These are phyloP conservation scores for Dasysyrphus albostriatus DNA, from an alignment of 2,888 invertebrate genomes.

Conservation along the genomic window DNA sequence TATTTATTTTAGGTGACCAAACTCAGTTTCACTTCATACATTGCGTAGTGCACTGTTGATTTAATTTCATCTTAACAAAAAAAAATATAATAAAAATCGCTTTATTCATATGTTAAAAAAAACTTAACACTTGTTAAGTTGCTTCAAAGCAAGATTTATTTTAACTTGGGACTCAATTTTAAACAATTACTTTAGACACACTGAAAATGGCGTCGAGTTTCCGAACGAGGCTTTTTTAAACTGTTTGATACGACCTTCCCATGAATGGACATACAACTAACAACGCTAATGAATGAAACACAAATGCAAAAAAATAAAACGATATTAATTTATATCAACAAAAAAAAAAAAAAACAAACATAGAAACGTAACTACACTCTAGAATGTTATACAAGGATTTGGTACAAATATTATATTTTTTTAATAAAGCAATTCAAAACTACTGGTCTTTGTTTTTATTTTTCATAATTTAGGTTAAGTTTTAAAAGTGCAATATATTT, in stretches of 20 bases:
- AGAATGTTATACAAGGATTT: background rate
- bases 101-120: background rate
- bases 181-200: conserved; percentile 17
- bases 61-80: conserved; percentile 14
- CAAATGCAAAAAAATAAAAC: background rate
- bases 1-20: background rate
- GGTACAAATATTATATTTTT: conserved; percentile 4
- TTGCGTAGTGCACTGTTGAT: background rate
- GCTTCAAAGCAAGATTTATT: background rate
- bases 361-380: background rate
- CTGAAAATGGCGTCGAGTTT: conserved; percentile 7
- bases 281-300: conserved; percentile 9
- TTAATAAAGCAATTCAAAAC: conserved; percentile 9
- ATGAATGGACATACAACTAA: conserved; percentile 19
- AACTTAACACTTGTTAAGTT: background rate
- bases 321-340: background rate
- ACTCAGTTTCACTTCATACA: background rate
- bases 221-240: background rate
- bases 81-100: background rate
- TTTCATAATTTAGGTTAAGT: conserved; percentile 2
- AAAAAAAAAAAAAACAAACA: background rate
- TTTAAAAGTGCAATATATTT: conserved; percentile 19
- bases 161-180: conserved; percentile 4
- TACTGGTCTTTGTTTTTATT: conserved; percentile 38
- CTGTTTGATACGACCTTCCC: conserved; percentile 13